These are phyloP conservation scores for Drosophila littoralis DNA, from an alignment of 1,140 invertebrate genomes.

Conservation along the genomic window DNA sequence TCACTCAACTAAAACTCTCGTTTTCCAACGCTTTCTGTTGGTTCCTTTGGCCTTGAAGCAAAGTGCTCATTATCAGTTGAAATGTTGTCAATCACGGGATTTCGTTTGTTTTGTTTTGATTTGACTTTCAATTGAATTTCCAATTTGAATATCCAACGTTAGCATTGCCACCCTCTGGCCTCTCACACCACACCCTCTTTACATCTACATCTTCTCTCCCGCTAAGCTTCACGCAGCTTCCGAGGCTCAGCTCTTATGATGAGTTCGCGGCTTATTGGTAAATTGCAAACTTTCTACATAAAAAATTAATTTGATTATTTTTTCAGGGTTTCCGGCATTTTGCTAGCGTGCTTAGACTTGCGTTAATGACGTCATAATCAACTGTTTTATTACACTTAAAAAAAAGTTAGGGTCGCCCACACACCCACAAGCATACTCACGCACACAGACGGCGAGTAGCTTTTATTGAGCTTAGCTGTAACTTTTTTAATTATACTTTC, in stretches of 20 bases:
- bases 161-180: conserved; percentile 39
- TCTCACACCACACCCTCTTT: neutral
- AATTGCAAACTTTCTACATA: conserved; percentile 77
- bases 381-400: conserved; percentile 78
- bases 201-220: neutral
- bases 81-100: conserved; percentile 79
- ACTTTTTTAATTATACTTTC: conserved; percentile 68
- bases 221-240: conserved; percentile 49
- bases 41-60: conserved; percentile 23
- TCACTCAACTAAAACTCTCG: neutral
- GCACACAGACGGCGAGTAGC: neutral
- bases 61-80: conserved; percentile 76
- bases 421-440: conserved; percentile 10
- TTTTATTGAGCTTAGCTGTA: conserved; percentile 42
- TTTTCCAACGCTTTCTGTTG: no score
- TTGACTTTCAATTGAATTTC: conserved; percentile 81
- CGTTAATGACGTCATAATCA: conserved; percentile 79
- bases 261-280: conserved; percentile 62
- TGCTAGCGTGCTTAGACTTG: conserved; percentile 58
- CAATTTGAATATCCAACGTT: conserved; percentile 69
- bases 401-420: conserved; percentile 64
- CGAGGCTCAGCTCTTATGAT: conserved; percentile 66
- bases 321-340: conserved; percentile 17
- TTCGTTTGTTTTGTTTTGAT: conserved; percentile 78
- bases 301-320: conserved; percentile 82